Evolutionary conservation across 2,113 vertebrate genomes (phyloP), one percentile per base, ranked within the genome.

Genomic region (Phyllopteryx taeniolatus): DNA sequence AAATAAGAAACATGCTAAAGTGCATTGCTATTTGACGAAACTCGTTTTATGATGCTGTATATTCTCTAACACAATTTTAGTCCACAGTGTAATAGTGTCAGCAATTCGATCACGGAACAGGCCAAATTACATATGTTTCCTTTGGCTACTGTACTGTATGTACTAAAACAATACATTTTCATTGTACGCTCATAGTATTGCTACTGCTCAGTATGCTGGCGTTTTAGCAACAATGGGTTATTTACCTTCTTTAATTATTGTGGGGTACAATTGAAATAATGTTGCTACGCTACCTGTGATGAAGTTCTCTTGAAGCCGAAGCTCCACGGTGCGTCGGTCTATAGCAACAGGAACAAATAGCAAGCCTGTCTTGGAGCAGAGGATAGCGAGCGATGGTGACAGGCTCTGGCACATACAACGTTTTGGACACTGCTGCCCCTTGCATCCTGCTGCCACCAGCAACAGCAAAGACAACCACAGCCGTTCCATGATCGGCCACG

Each of bases 381-480:
- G 94, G 70, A 98, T 96, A 0, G 96, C 96, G 31, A 97, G 93
- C 67, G 97, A 98, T 0, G 96, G 94, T 0, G 96, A 95, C 1
- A 98, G 93, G 72, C 92, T 96, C 85, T 99, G 97, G 87, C 97
- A 99, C 87, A 93, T 95, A 82, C 97, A 99, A 2, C 96, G 92
- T 39, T 95, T 96, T 49, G 96, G 97, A 87, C 97, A 98, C 5
- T 90, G 93, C 79, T 95, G 93, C 19, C 93, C 85, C 53, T 91
- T 82, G 78, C 92, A 82, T 0, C 90, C 88, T 2, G 91, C 70
- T 79, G 92, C 93, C 81, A 93, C 93, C 81, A 93, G 88, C 73
- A 95, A 82, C 88, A 96, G 86, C 69, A 95, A 86, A 54, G 78
- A 94, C 49, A 95, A 85, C 79, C 91, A 87, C 82, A 95, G 86